These are phyloP conservation scores for Drosophila bunnanda DNA, from an alignment of 2,888 invertebrate genomes.

Conservation along the genomic window DNA sequence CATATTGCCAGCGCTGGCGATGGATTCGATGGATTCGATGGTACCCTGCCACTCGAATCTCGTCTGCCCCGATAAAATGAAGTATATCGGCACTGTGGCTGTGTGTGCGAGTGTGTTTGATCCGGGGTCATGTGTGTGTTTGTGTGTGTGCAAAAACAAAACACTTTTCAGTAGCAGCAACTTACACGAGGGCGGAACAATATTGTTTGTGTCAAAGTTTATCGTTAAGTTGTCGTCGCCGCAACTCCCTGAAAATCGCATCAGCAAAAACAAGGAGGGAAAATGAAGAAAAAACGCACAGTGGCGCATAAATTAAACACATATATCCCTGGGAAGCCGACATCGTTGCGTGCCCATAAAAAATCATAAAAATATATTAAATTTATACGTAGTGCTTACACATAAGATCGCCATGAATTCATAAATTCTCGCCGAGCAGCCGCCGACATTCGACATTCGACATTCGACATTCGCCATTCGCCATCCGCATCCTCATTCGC, in stretches of 20 bases:
- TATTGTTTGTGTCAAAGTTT: constrained; percentile 70
- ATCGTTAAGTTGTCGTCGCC: constrained; percentile 70
- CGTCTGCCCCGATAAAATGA: constrained; percentile 75
- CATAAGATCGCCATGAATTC: constrained; percentile 64
- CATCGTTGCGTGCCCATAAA: constrained; percentile 43
- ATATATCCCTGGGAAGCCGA: constrained; percentile 37
- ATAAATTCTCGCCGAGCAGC: constrained; percentile 48
- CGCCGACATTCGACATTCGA: constrained; percentile 27
- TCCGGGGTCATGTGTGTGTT: constrained; percentile 62
- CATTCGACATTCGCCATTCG: constrained; percentile 17
- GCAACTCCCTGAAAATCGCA: constrained; percentile 48
- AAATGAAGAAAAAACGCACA: constrained; percentile 19
- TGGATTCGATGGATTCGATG: constrained; percentile 15
- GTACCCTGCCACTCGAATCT: constrained; percentile 52
- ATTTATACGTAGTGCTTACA: constrained; percentile 54
- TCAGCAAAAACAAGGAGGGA: constrained; percentile 38
- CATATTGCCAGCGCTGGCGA: constrained; percentile 14
- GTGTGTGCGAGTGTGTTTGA: constrained; percentile 14
- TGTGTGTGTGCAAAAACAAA: constrained; percentile 51
- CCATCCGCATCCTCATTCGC: constrained; percentile 17
- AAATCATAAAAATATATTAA: constrained; percentile 76
- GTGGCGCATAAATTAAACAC: constrained; percentile 70
- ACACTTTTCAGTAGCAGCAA: constrained; percentile 44
- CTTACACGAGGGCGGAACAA: constrained; percentile 55
- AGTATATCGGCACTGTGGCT: constrained; percentile 59